Evolutionary conservation across 2,797 vertebrate genomes (phyloP).

Genomic region (Fistularia tabacaria): DNA sequence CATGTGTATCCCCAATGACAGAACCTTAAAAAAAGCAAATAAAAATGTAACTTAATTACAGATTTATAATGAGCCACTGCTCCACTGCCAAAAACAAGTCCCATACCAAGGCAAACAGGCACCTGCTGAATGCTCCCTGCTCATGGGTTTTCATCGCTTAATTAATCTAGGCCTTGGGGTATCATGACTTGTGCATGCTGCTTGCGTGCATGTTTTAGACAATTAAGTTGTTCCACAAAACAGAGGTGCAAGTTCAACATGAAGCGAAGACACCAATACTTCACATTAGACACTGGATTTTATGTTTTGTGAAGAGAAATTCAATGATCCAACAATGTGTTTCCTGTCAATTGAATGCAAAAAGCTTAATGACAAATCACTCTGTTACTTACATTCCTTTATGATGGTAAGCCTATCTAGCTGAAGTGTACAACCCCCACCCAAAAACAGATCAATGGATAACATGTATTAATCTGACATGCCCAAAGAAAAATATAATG

Average conservation of each 20-base stretch:
- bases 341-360: constrained; percentile 10
- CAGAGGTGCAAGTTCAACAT: constrained; percentile 71
- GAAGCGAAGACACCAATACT: constrained; percentile 50
- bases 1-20: constrained; percentile 53
- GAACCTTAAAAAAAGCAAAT: constrained; percentile 59
- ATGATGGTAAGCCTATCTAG: no score
- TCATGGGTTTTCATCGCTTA: constrained; percentile 79
- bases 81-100: constrained; percentile 75
- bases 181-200: constrained; percentile 74
- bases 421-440: no score
- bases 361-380: no score
- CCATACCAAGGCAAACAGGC: constrained; percentile 75
- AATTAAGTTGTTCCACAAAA: constrained; percentile 77
- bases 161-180: constrained; percentile 82
- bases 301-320: constrained; percentile 40
- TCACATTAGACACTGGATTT: constrained; percentile 39
- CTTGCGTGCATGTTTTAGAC: constrained; percentile 71
- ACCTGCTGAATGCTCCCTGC: constrained; percentile 76
- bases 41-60: constrained; percentile 76
- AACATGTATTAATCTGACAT: no score
- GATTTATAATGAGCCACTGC: constrained; percentile 74
- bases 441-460: no score
- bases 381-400: no score
- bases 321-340: constrained; percentile 37
- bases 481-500: not conserved